Evolutionary conservation across 2,797 vertebrate genomes (phyloP).

Genomic region (Lemur catta): DNA sequence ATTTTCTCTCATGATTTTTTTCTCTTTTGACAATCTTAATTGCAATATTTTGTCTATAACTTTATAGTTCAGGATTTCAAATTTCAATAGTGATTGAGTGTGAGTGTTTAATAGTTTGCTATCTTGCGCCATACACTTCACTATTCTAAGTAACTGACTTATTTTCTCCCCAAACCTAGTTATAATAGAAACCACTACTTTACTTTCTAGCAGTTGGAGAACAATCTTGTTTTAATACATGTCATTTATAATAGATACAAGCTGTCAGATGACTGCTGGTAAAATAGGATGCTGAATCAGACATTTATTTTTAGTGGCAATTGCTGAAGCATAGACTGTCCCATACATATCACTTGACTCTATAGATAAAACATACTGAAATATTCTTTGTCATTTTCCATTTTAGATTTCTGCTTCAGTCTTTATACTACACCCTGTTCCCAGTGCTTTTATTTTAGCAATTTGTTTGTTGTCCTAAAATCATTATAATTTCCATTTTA

Average conservation of each 20-base stretch:
- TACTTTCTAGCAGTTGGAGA: slow-evolving; percentile 22
- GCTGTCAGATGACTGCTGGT: slow-evolving; percentile 46
- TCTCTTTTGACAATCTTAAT: background rate
- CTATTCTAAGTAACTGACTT: background rate
- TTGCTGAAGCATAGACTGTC: background rate
- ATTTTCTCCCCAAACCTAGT: slow-evolving; percentile 16
- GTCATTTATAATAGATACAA: slow-evolving; percentile 33
- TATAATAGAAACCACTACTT: slow-evolving; percentile 35
- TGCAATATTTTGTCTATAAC: background rate
- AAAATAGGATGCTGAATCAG: slow-evolving; percentile 41
- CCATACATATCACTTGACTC: background rate
- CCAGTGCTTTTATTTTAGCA: background rate
- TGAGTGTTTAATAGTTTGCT: background rate
- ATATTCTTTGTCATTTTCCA: background rate
- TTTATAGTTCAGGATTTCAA: background rate
- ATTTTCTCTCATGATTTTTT: background rate
- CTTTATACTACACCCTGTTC: background rate
- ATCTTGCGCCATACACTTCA: background rate
- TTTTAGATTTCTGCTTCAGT: slow-evolving; percentile 9
- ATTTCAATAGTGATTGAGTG: background rate
- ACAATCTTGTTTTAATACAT: slow-evolving; percentile 35
- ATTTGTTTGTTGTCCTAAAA: background rate
- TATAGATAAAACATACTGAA: background rate
- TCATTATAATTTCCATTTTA: background rate
- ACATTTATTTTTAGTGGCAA: slow-evolving; percentile 52